These are phyloP conservation scores for Tragulus kanchil DNA, from an alignment of 2,113 vertebrate species.

Conservation along the genomic window DNA sequence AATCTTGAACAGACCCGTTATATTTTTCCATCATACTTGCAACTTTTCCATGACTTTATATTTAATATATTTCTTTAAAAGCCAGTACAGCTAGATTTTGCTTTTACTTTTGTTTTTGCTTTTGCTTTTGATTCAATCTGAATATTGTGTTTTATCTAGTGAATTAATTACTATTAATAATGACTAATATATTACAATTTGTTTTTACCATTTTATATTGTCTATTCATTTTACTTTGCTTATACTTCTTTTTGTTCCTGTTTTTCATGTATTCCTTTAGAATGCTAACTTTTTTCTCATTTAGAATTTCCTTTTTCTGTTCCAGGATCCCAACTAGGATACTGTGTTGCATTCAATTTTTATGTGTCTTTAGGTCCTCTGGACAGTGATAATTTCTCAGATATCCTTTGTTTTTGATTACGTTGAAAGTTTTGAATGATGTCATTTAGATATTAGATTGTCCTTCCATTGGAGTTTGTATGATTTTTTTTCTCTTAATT, in stretches of 20 bases:
- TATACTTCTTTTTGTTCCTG: background rate
- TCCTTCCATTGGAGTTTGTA: background rate
- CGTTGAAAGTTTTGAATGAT: background rate
- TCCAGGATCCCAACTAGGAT: background rate
- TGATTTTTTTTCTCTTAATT: constrained; percentile 12
- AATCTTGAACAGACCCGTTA: background rate
- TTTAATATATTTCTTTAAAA: constrained; percentile 1
- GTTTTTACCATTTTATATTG: background rate
- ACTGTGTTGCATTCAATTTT: background rate
- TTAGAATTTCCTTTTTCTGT: background rate
- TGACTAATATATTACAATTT: background rate
- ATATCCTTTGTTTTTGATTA: background rate
- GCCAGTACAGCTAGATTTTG: background rate
- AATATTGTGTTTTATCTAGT: background rate
- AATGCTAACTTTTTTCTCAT: background rate
- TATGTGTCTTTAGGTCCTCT: background rate
- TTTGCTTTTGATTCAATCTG: background rate
- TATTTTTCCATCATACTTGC: constrained; percentile 39
- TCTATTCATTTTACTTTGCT: background rate
- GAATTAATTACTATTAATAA: background rate
- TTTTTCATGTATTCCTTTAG: background rate
- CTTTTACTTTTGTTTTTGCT: too few species aligned
- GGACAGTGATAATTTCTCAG: background rate
- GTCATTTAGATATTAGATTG: background rate
- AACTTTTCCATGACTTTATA: background rate